Evolutionary conservation across 2,797 vertebrate genomes (phyloP), one percentile per base, ranked within the genome.

Genomic region (Platalea minor): DNA sequence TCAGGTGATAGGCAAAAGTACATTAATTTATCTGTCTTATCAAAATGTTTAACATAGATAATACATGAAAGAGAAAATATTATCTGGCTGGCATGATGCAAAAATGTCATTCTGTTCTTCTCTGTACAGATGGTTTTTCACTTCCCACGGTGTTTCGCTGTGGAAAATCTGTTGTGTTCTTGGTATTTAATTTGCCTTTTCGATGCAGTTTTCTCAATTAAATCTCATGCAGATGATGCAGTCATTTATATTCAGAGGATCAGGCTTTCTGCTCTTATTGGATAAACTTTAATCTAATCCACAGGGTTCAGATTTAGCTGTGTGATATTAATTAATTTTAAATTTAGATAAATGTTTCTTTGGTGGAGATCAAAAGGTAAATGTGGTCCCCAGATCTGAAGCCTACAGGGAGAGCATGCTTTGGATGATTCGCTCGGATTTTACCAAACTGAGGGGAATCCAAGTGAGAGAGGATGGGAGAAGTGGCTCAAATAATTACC

Each of bases 121-220:
- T 92, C 91, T 56, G 72, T 92, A 78, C 96, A 97, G 96, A 97
- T 97, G 95, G 92, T 64, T 96, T 96, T 96, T 94, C 96, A 95
- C 96, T 92, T 97, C 96, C 93, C 95, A 96, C 79, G 1, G 91
- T 97, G 96, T 96, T 96, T 95, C 85, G 4, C 86, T 93, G 80
- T 90, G 72, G 95, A 95, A 96, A 97, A 89, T 96, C 92, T 97
- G 95, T 96, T 96, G 92, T 91, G 87, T 91, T 96, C 95, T 86
- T 82, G 78, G 85, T 96, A 96, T 97, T 94, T 93, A 96, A 97
- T 97, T 96, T 97, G 95, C 94, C 95, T 97, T 97, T 97, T 97
- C 5, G 11, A 96, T 94, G 84, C 51, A 92, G 90, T 92, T 96
- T 91, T 92, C 93, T 94, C 96, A 96, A 94, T 96, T 96, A 96